These are phyloP conservation scores for Nothoprocta pentlandii DNA, from an alignment of 2,113 vertebrate species.

Conservation along the genomic window DNA sequence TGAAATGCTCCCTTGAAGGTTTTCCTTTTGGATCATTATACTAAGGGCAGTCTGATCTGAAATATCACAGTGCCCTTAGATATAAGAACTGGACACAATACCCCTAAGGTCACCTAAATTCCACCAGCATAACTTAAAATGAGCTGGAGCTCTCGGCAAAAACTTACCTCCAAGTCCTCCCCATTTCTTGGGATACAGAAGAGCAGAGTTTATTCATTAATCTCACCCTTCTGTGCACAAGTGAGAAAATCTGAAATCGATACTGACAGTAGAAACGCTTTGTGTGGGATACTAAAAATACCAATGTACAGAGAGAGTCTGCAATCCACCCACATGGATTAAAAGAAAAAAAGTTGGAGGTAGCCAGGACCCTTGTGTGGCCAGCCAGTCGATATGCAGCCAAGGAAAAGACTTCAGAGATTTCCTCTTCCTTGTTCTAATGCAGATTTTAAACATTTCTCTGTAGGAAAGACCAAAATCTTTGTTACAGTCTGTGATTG, in stretches of 20 bases:
- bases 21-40: neutral
- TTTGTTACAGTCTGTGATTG: neutral
- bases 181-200: neutral
- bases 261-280: neutral
- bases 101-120: neutral
- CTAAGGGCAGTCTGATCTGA: neutral
- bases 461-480: neutral
- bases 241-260: constrained; percentile 27
- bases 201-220: constrained; percentile 32
- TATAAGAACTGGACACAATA: neutral
- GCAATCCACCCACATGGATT: neutral
- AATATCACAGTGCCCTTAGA: neutral
- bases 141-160: neutral
- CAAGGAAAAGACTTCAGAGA: neutral
- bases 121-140: neutral
- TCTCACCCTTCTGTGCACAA: neutral
- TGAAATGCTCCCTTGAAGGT: neutral
- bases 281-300: constrained; percentile 17
- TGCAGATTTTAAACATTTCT: neutral
- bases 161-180: neutral
- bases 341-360: neutral
- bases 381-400: neutral
- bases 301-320: neutral
- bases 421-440: neutral
- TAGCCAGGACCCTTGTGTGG: neutral